These are phyloP conservation scores for Pissodes strobi DNA, from an alignment of 1,140 invertebrate species.

Conservation along the genomic window DNA sequence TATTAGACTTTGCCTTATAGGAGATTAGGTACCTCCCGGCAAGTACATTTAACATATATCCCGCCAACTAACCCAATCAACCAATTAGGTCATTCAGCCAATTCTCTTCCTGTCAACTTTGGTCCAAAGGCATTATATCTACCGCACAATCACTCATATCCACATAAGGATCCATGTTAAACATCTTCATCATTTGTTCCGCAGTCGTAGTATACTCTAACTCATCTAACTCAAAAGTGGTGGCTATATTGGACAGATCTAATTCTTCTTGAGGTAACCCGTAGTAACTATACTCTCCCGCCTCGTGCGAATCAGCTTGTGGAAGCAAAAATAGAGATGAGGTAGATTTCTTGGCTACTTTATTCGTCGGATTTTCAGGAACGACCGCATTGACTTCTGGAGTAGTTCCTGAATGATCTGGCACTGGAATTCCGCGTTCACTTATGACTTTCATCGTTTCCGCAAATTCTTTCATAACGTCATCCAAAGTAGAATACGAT, in stretches of 20 bases:
- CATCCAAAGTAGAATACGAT: not conserved
- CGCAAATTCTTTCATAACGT: constrained; percentile 1
- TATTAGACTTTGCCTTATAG: no score
- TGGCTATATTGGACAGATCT: constrained; percentile 33
- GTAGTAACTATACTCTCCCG: constrained; percentile 34
- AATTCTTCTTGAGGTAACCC: constrained; percentile 19
- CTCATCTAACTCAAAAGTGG: constrained; percentile 33
- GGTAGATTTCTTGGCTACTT: constrained; percentile 39
- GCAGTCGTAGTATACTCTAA: constrained; percentile 29
- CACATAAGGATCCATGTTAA: constrained; percentile 32
- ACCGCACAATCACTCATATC: constrained; percentile 24
- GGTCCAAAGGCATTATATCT: not conserved
- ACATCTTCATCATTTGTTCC: constrained; percentile 31
- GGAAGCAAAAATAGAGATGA: not conserved
- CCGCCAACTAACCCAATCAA: no score
- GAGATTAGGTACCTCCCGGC: no score
- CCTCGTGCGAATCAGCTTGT: not conserved
- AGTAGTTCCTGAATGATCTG: not conserved
- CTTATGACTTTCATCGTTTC: constrained; percentile 5
- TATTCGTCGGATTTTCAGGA: no score
- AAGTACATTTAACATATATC: no score
- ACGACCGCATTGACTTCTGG: no score
- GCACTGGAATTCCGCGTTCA: not conserved
- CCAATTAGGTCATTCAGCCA: no score
- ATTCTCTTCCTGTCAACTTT: constrained; percentile 1